Evolutionary conservation across 2,888 invertebrate genomes (phyloP).

Genomic region (Leptogaster cylindrica): DNA sequence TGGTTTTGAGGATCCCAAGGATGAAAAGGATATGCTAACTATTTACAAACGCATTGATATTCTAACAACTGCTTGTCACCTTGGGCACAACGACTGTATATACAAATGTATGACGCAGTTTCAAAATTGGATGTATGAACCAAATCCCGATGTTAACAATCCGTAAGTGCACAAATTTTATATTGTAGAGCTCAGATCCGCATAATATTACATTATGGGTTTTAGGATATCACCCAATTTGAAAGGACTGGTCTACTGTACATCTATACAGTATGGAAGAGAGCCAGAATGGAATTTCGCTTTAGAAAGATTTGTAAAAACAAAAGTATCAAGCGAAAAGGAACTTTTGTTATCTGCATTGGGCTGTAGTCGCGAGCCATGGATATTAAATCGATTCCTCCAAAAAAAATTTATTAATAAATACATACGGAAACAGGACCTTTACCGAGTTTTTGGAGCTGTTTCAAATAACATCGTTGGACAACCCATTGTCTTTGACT

Average conservation of each 20-base stretch:
- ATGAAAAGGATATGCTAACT: conserved; percentile 68
- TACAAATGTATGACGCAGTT: conserved; percentile 75
- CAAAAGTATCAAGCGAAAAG: conserved; percentile 82
- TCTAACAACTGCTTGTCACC: conserved; percentile 75
- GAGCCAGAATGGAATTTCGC: conserved; percentile 89
- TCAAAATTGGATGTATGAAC: conserved; percentile 75
- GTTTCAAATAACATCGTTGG: conserved; percentile 80
- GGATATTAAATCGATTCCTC: conserved; percentile 75
- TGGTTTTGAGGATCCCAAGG: conserved; percentile 71
- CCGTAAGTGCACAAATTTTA: conserved; percentile 67
- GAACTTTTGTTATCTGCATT: conserved; percentile 77
- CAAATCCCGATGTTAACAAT: conserved; percentile 76
- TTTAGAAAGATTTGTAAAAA: conserved; percentile 76
- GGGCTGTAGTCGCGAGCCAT: conserved; percentile 82
- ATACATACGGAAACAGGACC: conserved; percentile 84
- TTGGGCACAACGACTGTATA: conserved; percentile 77
- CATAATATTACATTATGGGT: conserved; percentile 7
- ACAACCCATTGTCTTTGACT: conserved; percentile 81
- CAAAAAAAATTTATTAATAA: conserved; percentile 75
- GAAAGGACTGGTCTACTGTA: conserved; percentile 84
- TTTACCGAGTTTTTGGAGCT: conserved; percentile 75
- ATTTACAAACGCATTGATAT: conserved; percentile 76
- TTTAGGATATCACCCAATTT: conserved; percentile 82
- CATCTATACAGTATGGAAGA: conserved; percentile 82
- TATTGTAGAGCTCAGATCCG: background rate